A percentile compares a stretch with the other conserved stretches of the same genome.
Conservation (phyloP, 2,113 vertebrate genomes). For the Carassius gibelio region DNA sequence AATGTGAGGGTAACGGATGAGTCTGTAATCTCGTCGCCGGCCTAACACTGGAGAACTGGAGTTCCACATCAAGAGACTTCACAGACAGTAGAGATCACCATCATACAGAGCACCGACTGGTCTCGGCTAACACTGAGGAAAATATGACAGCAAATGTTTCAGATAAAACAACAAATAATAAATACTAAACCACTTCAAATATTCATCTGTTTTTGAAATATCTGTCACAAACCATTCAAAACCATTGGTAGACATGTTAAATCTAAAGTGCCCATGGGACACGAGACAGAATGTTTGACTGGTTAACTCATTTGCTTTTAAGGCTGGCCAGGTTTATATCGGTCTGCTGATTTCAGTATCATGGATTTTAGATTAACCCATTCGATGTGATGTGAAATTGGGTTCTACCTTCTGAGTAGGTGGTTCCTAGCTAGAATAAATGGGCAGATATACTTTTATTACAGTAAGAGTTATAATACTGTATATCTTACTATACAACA, state of each 20-base stretch:
- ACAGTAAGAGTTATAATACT: not conserved
- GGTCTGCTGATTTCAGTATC: not conserved
- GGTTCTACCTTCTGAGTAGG: not conserved
- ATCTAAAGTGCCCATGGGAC: not conserved
- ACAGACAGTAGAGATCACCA: not conserved
- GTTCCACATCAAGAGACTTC: no score
- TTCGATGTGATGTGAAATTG: not conserved
- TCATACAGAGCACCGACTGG: not conserved
- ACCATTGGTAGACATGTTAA: not conserved
- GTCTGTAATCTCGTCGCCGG: conserved; percentile 82
- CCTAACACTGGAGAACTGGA: conserved; percentile 75
- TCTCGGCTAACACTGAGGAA: not conserved
- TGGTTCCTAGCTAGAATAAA: not conserved
- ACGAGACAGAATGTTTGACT: not conserved
- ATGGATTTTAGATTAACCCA: not conserved
- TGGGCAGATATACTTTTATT: not conserved
- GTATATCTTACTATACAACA: not conserved
- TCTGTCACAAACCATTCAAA: not conserved
- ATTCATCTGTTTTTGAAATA: not conserved
- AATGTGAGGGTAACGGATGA: conserved; percentile 88
- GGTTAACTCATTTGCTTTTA: not conserved
- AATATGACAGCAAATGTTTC: not conserved
- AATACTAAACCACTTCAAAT: not conserved
- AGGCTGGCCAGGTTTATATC: not conserved
- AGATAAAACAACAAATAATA: not conserved